Evolutionary conservation across 2,113 vertebrate species (phyloP).

Genomic region (Ceyx melanurus): DNA sequence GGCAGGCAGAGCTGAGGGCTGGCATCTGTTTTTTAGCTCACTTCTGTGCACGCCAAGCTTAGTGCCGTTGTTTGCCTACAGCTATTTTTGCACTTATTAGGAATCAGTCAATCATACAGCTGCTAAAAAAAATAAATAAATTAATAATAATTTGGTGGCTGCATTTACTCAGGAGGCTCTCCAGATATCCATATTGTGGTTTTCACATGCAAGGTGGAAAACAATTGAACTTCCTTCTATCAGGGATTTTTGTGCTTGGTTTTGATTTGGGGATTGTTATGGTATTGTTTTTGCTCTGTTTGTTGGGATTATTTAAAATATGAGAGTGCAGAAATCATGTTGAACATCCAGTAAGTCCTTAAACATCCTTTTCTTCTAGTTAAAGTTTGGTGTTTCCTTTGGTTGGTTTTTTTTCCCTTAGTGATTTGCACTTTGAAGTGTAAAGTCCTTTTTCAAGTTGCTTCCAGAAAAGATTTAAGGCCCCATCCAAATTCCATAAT

Average conservation of each 20-base stretch:
- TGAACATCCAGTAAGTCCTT: background rate
- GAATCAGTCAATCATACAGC: constrained; percentile 33
- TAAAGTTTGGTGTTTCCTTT: background rate
- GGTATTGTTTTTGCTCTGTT: background rate
- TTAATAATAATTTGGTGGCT: background rate
- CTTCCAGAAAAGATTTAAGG: background rate
- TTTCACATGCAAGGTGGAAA: background rate
- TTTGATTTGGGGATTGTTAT: background rate
- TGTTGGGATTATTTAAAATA: background rate
- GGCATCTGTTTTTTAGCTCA: constrained; percentile 45
- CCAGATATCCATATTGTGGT: background rate
- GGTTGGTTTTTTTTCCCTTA: background rate
- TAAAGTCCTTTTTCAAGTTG: background rate
- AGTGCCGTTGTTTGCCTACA: constrained; percentile 35
- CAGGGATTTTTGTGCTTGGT: background rate
- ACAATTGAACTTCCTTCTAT: background rate
- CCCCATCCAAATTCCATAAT: background rate
- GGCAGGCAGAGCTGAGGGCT: constrained; percentile 46
- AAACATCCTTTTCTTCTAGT: background rate
- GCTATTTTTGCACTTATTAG: constrained; percentile 52
- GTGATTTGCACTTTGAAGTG: background rate
- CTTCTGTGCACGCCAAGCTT: constrained; percentile 23
- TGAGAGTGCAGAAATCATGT: background rate
- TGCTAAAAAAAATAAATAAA: constrained; percentile 38
- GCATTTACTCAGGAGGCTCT: background rate